Conservation (phyloP, 2,797 vertebrate species). For the Cossypha heuglini region DNA sequence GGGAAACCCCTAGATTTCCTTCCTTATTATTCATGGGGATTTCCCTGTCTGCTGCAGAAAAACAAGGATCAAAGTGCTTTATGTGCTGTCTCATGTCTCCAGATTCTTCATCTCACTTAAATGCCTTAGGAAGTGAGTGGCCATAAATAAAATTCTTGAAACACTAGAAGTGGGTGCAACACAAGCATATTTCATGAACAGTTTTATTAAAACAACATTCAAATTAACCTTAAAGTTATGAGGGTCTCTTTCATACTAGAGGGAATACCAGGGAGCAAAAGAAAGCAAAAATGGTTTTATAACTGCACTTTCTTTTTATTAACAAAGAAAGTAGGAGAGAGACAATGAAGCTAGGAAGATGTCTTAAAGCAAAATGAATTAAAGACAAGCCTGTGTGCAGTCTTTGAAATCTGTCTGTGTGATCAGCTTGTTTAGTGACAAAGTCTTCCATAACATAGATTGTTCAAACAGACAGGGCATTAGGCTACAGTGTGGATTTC, state of each 20-base stretch:
- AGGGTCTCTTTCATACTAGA: neutral
- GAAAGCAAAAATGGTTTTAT: neutral
- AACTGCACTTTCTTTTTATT: neutral
- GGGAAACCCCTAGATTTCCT: slow-evolving; percentile 67
- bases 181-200: neutral
- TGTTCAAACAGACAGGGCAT: neutral
- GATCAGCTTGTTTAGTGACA: neutral
- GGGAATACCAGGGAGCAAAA: neutral
- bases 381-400: neutral
- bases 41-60: slow-evolving; percentile 28
- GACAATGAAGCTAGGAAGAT: neutral
- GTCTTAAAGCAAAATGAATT: neutral
- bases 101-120: neutral
- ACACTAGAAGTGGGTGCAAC: neutral
- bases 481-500: neutral
- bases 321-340: neutral
- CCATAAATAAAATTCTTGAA: neutral
- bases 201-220: neutral
- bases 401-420: neutral
- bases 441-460: neutral
- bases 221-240: neutral
- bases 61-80: slow-evolving; percentile 36
- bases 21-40: slow-evolving; percentile 53
- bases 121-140: neutral
- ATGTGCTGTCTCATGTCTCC: neutral